A percentile compares a stretch with the other conserved stretches of the same genome.
phyloP scores from a whole-genome alignment of 2,888 invertebrate species.

The Pantelozetes paolii region DNA sequence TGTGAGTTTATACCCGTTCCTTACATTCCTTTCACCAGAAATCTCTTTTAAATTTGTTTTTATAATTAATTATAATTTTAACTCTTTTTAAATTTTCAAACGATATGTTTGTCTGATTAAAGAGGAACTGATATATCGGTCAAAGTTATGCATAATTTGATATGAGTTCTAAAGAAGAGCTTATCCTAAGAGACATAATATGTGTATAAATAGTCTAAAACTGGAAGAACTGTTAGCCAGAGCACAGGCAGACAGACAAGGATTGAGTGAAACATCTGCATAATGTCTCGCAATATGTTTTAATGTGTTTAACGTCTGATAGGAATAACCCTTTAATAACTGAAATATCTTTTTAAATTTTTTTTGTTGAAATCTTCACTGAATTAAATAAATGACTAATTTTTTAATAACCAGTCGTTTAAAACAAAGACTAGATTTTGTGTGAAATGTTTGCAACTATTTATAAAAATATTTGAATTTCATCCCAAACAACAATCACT shows the following conservation, averaged over 20 bases:
- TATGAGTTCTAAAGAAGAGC: neutral
- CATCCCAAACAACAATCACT: neutral
- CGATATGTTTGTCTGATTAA: no score
- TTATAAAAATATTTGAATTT: constrained; percentile 15
- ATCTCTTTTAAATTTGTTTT: no score
- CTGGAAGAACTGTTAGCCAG: neutral
- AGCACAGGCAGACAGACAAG: constrained; percentile 3
- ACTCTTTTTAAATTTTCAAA: no score
- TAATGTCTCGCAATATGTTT: constrained; percentile 24
- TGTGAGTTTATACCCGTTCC: no score
- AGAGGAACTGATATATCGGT: constrained; percentile 15
- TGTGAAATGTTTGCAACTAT: neutral
- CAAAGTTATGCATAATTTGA: constrained; percentile 2
- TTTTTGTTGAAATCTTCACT: neutral
- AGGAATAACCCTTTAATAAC: neutral
- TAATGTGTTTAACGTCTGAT: constrained; percentile 14
- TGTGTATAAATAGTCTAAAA: constrained; percentile 28
- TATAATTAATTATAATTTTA: no score
- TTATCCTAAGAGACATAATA: constrained; percentile 4
- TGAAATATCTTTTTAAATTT: neutral
- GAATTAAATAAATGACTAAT: neutral
- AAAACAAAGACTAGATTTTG: constrained; percentile 3
- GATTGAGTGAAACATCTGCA: constrained; percentile 23
- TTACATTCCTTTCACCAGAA: no score
- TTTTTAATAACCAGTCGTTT: neutral